phyloP scores from a whole-genome alignment of 2,888 invertebrate genomes.

The Phymatocera aterrima region DNA sequence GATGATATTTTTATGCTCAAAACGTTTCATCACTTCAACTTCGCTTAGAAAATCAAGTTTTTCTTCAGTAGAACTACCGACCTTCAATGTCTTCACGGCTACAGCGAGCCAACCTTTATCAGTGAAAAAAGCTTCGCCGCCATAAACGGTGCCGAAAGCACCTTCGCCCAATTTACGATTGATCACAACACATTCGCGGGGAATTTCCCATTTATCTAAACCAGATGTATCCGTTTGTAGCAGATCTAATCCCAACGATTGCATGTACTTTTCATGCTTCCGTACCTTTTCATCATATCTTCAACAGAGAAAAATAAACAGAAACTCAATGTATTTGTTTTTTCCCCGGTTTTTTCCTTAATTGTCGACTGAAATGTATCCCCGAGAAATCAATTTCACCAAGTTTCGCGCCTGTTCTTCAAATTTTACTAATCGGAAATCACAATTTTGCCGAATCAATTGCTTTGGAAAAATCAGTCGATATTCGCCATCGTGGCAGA shows the following conservation, averaged over 20 bases:
- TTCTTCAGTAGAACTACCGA: constrained; percentile 88
- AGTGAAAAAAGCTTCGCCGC: constrained; percentile 88
- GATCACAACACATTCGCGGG: constrained; percentile 89
- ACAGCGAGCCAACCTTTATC: constrained; percentile 88
- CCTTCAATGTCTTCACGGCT: constrained; percentile 92
- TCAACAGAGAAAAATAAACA: constrained; percentile 43
- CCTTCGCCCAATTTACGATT: constrained; percentile 92
- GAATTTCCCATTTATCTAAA: constrained; percentile 92
- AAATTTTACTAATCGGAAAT: too few species aligned
- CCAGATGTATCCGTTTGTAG: constrained; percentile 75
- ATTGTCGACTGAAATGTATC: too few species aligned
- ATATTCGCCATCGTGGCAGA: too few species aligned
- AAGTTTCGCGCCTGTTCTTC: too few species aligned
- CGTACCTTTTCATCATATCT: constrained; percentile 83
- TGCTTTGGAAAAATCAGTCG: too few species aligned
- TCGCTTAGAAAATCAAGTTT: constrained; percentile 94
- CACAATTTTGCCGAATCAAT: too few species aligned
- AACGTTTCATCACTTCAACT: constrained; percentile 95
- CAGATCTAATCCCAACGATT: constrained; percentile 82
- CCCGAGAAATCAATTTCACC: too few species aligned
- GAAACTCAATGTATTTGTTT: not conserved
- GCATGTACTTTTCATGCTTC: constrained; percentile 82
- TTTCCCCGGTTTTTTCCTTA: not conserved
- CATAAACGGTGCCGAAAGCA: constrained; percentile 95
- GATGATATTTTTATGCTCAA: constrained; percentile 93